phyloP scores from a whole-genome alignment of 2,888 invertebrate species.

The Epinotia ramella region DNA sequence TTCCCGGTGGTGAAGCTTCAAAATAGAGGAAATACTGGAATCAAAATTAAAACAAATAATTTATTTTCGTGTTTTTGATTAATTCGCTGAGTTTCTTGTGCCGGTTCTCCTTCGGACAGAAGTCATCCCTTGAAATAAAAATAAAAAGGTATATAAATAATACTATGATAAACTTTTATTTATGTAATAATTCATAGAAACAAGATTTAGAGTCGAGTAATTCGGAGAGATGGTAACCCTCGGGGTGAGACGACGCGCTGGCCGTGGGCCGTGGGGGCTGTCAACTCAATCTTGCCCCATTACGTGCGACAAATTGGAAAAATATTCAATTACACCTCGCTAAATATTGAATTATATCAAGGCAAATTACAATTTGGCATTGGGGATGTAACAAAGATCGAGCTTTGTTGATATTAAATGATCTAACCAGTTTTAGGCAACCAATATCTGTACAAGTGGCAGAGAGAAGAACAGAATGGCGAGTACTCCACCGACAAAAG shows the following conservation, averaged over 20 bases:
- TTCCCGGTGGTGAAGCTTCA: neutral
- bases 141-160: neutral
- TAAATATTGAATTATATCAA: constrained; percentile 85
- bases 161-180: neutral
- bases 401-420: constrained; percentile 42
- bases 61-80: too few relatives aligned
- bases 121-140: too few relatives aligned
- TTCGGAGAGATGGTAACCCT: constrained; percentile 40
- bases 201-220: constrained; percentile 30
- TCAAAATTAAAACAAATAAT: neutral
- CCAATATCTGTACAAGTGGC: neutral
- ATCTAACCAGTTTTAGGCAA: neutral
- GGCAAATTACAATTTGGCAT: constrained; percentile 82
- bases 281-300: constrained; percentile 85
- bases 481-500: too few relatives aligned
- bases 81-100: too few relatives aligned
- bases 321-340: constrained; percentile 85
- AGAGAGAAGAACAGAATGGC: too few relatives aligned
- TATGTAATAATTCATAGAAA: constrained; percentile 8
- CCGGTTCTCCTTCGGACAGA: too few relatives aligned
- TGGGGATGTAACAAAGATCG: constrained; percentile 63
- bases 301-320: constrained; percentile 85
- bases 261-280: constrained; percentile 66
- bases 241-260: constrained; percentile 52
- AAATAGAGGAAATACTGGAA: neutral